These are phyloP conservation scores for Malthinus seriepunctatus DNA, from an alignment of 2,888 invertebrate species.

Conservation along the genomic window DNA sequence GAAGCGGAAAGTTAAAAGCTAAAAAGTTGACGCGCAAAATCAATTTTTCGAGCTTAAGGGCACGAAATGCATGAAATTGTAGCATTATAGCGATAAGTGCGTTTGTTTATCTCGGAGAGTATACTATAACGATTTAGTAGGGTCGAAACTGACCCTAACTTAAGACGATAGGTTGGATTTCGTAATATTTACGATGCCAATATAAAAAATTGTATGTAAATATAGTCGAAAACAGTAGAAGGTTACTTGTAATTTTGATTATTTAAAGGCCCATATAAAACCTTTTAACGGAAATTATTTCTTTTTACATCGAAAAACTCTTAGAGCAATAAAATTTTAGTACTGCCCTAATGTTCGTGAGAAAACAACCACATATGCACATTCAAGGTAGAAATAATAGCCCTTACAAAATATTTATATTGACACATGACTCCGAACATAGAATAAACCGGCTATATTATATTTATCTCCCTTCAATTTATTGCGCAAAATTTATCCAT, in stretches of 20 bases:
- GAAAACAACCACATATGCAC: constrained; percentile 49
- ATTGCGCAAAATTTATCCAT: not conserved
- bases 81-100: too few relatives aligned
- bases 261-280: constrained; percentile 25
- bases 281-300: constrained; percentile 29
- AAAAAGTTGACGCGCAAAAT: too few relatives aligned
- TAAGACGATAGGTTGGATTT: not conserved
- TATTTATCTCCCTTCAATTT: constrained; percentile 7
- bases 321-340: constrained; percentile 30
- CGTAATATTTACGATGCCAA: not conserved
- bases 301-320: constrained; percentile 26
- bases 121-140: too few relatives aligned
- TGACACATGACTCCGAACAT: constrained; percentile 51
- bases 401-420: constrained; percentile 53
- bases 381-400: constrained; percentile 46
- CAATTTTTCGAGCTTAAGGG: too few relatives aligned
- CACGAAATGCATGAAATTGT: too few relatives aligned
- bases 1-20: too few relatives aligned
- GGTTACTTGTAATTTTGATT: constrained; percentile 18
- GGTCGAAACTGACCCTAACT: not conserved
- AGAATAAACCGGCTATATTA: constrained; percentile 35
- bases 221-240: constrained; percentile 8
- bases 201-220: not conserved
- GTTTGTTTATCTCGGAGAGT: too few relatives aligned
- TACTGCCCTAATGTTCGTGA: constrained; percentile 50